Conservation (phyloP, 2,888 invertebrate species). For the Stenichneumon culpator region DNA sequence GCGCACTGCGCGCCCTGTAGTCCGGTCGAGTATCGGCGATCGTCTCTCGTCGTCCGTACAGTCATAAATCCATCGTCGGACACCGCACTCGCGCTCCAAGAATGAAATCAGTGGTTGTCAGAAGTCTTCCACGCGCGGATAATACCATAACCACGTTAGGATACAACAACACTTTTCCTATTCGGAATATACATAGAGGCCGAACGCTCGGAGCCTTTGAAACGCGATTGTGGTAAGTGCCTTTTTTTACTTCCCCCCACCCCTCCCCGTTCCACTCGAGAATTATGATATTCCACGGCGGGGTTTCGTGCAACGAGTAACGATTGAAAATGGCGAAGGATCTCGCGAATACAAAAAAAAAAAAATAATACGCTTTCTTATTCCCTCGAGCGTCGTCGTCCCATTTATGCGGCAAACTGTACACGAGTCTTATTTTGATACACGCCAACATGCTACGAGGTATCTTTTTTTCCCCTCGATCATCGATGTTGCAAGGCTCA, state of each 20-base stretch:
- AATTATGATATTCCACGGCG: neutral
- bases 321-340: slow-evolving; percentile 2
- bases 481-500: too few species aligned
- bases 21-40: slow-evolving; percentile 40
- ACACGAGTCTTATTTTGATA: neutral
- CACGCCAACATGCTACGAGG: neutral
- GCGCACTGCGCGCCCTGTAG: slow-evolving; percentile 17
- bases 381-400: slow-evolving; percentile 3
- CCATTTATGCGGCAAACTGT: neutral
- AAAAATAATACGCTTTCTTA: neutral
- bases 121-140: slow-evolving; percentile 62
- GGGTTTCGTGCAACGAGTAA: slow-evolving; percentile 22
- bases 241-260: neutral
- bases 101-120: slow-evolving; percentile 81
- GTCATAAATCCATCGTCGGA: slow-evolving; percentile 79
- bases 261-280: neutral
- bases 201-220: neutral
- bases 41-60: slow-evolving; percentile 69
- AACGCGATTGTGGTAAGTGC: slow-evolving; percentile 14
- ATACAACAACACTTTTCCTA: slow-evolving; percentile 17
- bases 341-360: neutral
- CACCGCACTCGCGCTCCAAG: slow-evolving; percentile 71
- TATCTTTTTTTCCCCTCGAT: too few species aligned
- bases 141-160: slow-evolving; percentile 43
- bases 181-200: slow-evolving; percentile 17